Evolutionary conservation across 1,140 invertebrate species (phyloP).

Genomic region (Probaryconus sp.): DNA sequence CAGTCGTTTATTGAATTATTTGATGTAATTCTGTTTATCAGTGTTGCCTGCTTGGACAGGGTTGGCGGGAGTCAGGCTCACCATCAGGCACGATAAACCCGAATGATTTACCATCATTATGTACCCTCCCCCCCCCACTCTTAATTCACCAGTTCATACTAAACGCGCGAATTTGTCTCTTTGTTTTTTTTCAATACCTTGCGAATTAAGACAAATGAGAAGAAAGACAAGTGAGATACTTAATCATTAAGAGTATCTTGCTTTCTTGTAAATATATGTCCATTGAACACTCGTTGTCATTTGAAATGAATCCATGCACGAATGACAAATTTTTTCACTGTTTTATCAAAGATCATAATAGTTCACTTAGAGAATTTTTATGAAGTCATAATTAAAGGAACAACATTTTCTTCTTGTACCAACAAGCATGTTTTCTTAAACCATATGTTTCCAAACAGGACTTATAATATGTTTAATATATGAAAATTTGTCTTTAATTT

Average conservation of each 20-base stretch:
- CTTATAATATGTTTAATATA: too few relatives aligned
- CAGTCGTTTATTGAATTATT: constrained; percentile 43
- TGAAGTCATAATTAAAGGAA: background rate
- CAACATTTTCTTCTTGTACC: background rate
- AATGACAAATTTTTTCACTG: constrained; percentile 40
- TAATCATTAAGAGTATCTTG: background rate
- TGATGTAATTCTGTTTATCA: constrained; percentile 71
- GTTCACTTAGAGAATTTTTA: constrained; percentile 5
- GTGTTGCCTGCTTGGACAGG: constrained; percentile 77
- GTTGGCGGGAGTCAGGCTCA: constrained; percentile 79
- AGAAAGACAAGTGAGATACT: constrained; percentile 5
- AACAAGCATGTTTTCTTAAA: constrained; percentile 19
- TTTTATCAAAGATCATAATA: constrained; percentile 5
- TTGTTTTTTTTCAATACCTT: constrained; percentile 7
- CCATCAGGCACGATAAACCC: constrained; percentile 78
- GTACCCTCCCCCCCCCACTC: constrained; percentile 61
- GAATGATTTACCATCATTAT: constrained; percentile 69
- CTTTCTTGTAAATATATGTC: constrained; percentile 58
- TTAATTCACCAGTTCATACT: constrained; percentile 60
- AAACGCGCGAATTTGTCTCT: constrained; percentile 7
- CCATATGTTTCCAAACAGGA: constrained; percentile 2
- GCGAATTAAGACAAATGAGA: background rate
- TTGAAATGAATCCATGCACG: constrained; percentile 54
- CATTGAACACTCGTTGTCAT: constrained; percentile 20
- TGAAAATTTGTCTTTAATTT: too few relatives aligned